Conservation (phyloP, 2,888 invertebrate species). For the Anoplius nigerrimus region DNA sequence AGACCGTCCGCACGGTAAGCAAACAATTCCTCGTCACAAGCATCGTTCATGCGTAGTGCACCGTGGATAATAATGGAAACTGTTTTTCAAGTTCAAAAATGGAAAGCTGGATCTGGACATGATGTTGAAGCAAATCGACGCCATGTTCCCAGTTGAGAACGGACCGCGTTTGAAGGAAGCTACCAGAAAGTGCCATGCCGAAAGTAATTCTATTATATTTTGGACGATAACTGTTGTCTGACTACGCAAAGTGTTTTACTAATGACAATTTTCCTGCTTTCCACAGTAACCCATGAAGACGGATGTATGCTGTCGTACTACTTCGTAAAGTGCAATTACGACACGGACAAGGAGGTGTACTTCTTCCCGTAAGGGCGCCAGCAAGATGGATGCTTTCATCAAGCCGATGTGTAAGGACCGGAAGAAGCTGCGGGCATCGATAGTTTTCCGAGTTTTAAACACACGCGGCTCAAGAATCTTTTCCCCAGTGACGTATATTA, state of each 20-base stretch:
- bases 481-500: no score
- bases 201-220: no score
- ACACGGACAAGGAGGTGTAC: conserved; percentile 49
- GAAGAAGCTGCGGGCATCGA: no score
- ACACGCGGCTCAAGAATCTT: no score
- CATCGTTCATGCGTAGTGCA: background rate
- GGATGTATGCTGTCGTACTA: conserved; percentile 51
- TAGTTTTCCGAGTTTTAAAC: no score
- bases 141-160: conserved; percentile 47
- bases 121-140: conserved; percentile 75
- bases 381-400: no score
- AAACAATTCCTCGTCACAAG: no score
- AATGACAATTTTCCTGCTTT: no score
- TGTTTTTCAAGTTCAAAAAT: conserved; percentile 36
- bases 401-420: no score
- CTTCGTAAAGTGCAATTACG: conserved; percentile 55
- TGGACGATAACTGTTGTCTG: no score
- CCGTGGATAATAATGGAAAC: background rate
- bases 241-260: no score
- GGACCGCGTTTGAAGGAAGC: conserved; percentile 34
- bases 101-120: conserved; percentile 76
- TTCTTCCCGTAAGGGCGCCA: conserved; percentile 56
- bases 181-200: conserved; percentile 33
- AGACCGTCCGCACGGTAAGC: conserved; percentile 77
- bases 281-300: conserved; percentile 42